Percentiles rank a stretch among this genome's conserved stretches.
Evolutionary conservation across 2,113 vertebrate species (phyloP).

Genomic region (Diphyllodes magnificus): DNA sequence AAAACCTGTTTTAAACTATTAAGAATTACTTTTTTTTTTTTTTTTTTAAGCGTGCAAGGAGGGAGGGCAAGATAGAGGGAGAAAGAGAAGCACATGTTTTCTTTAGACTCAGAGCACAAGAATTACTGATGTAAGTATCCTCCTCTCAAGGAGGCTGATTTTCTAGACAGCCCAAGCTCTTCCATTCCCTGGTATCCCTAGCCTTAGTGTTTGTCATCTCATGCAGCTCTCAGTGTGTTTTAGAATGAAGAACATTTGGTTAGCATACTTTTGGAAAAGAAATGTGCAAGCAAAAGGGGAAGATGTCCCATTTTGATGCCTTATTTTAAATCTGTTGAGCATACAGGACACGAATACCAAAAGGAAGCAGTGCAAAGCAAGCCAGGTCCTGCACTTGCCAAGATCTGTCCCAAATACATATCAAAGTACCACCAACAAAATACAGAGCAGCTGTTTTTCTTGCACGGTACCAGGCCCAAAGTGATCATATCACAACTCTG

Average conservation of each 20-base stretch:
- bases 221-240: neutral
- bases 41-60: neutral
- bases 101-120: neutral
- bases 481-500: neutral
- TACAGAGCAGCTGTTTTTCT: neutral
- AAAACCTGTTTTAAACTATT: conserved; percentile 65
- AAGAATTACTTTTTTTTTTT: conserved; percentile 40
- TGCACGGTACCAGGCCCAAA: neutral
- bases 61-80: neutral
- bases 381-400: neutral
- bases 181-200: neutral
- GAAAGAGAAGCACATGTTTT: neutral
- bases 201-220: neutral
- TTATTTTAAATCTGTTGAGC: neutral
- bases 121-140: neutral
- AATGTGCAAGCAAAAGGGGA: neutral
- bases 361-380: neutral
- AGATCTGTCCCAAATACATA: neutral
- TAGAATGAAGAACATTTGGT: neutral
- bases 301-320: neutral
- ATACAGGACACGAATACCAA: neutral
- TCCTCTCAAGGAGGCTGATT: neutral
- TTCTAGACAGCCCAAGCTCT: neutral
- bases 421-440: neutral
- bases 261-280: neutral